Percentiles rank a stretch among this genome's conserved stretches.
These are phyloP conservation scores for Muntiacus muntjak DNA, from an alignment of 2,113 vertebrate genomes.

Conservation along the genomic window DNA sequence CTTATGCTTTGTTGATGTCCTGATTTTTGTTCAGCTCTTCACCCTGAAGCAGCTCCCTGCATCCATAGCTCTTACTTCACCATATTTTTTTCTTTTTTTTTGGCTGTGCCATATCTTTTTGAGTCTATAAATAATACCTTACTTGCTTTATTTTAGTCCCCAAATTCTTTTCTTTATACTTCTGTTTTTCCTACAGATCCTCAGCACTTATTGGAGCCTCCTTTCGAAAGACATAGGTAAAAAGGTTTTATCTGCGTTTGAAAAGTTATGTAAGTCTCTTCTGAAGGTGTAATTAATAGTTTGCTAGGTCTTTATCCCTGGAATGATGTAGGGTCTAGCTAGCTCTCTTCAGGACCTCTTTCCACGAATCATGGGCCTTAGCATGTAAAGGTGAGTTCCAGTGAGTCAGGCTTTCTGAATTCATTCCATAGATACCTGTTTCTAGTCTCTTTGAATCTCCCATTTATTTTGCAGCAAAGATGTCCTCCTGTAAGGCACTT, in stretches of 20 bases:
- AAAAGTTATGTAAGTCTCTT: background rate
- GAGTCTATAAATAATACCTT: background rate
- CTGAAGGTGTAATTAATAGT: background rate
- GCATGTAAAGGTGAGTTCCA: background rate
- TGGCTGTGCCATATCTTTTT: background rate
- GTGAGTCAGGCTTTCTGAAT: background rate
- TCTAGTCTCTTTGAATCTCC: background rate
- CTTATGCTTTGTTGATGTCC: background rate
- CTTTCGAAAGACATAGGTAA: background rate
- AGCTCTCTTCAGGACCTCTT: background rate
- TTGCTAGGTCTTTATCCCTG: background rate
- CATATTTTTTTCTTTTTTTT: background rate
- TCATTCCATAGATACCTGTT: background rate
- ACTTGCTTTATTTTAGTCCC: background rate
- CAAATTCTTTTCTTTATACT: background rate
- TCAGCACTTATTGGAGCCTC: background rate
- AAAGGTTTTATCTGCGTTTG: background rate
- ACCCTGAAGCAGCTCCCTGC: no score
- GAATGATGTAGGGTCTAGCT: background rate
- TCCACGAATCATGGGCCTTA: background rate
- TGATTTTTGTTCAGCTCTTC: background rate
- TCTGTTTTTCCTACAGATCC: background rate
- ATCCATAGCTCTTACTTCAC: background rate
- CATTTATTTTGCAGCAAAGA: background rate
- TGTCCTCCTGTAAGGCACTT: background rate